Conservation (phyloP, 2,797 vertebrate species). For the Gymnoscopelus braueri region DNA sequence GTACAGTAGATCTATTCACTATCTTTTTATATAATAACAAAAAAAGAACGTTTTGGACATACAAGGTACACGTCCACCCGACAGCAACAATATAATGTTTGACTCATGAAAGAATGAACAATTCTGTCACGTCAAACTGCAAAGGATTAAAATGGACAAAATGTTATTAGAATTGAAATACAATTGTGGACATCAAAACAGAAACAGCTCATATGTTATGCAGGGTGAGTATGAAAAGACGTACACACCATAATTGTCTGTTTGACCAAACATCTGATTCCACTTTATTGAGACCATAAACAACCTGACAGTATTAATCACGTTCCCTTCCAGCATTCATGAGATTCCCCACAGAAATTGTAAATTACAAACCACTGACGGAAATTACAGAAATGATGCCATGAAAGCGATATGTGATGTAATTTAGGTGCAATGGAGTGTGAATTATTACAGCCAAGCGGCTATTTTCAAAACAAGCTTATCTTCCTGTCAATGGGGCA, state of each 20-base stretch:
- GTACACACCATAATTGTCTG: slow-evolving; percentile 11
- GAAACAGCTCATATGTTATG: too few relatives aligned
- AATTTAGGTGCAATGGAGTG: slow-evolving; percentile 31
- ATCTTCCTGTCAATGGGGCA: too few relatives aligned
- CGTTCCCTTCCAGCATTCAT: not conserved
- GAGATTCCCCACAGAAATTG: slow-evolving; percentile 1
- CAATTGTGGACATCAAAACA: too few relatives aligned
- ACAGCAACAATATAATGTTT: too few relatives aligned
- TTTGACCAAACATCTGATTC: slow-evolving; percentile 39
- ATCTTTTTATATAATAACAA: too few relatives aligned
- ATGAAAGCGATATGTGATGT: slow-evolving; percentile 30
- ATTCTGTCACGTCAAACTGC: too few relatives aligned
- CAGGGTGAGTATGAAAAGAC: slow-evolving; percentile 18
- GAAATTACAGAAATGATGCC: not conserved
- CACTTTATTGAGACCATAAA: slow-evolving; percentile 9
- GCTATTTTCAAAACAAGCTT: slow-evolving; percentile 4
- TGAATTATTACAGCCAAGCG: not conserved
- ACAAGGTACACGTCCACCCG: too few relatives aligned
- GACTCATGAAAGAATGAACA: too few relatives aligned
- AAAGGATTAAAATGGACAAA: too few relatives aligned
- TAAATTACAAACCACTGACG: not conserved
- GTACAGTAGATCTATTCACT: too few relatives aligned
- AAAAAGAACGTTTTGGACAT: too few relatives aligned
- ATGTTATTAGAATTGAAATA: too few relatives aligned
- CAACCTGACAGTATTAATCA: slow-evolving; percentile 12